Percentiles rank a stretch among this genome's conserved stretches.
Evolutionary conservation across 1,140 invertebrate genomes (phyloP).

Genomic region (Drosophila kanapiae): DNA sequence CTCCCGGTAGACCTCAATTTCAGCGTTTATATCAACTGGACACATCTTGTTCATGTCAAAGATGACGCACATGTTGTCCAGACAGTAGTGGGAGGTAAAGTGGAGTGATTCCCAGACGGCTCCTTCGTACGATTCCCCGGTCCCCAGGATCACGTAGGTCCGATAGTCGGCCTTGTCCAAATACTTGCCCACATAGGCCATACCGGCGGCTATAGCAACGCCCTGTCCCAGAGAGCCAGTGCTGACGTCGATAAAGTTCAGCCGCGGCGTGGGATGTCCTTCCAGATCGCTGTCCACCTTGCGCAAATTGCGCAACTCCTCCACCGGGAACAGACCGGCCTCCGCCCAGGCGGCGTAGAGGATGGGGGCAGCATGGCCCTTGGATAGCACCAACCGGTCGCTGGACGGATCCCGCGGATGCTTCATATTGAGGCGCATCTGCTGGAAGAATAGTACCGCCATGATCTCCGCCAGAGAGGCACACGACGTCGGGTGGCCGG

Average conservation of each 20-base stretch:
- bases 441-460: slow-evolving; percentile 99
- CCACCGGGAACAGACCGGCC: slow-evolving; percentile 94
- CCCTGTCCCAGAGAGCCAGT: slow-evolving; percentile 99
- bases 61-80: slow-evolving; percentile 98
- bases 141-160: slow-evolving; percentile 97
- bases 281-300: slow-evolving; percentile 98
- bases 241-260: slow-evolving; percentile 99
- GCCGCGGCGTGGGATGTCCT: slow-evolving; percentile 98
- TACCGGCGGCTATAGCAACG: slow-evolving; percentile 96
- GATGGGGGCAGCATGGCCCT: slow-evolving; percentile 99
- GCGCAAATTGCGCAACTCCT: slow-evolving; percentile 94
- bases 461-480: slow-evolving; percentile 99
- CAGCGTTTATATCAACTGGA: slow-evolving; percentile 96
- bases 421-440: slow-evolving; percentile 97
- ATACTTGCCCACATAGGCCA: slow-evolving; percentile 99
- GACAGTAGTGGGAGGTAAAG: slow-evolving; percentile 97
- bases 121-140: slow-evolving; percentile 99
- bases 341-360: slow-evolving; percentile 99
- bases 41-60: slow-evolving; percentile 99
- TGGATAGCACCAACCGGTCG: slow-evolving; percentile 98
- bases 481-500: slow-evolving; percentile 99
- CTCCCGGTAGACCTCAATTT: slow-evolving; percentile 95
- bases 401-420: slow-evolving; percentile 94
- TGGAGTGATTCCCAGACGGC: slow-evolving; percentile 99
- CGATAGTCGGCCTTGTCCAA: slow-evolving; percentile 97